Evolutionary conservation across 2,113 vertebrate species (phyloP).

Genomic region (Mormoops blainvillei): DNA sequence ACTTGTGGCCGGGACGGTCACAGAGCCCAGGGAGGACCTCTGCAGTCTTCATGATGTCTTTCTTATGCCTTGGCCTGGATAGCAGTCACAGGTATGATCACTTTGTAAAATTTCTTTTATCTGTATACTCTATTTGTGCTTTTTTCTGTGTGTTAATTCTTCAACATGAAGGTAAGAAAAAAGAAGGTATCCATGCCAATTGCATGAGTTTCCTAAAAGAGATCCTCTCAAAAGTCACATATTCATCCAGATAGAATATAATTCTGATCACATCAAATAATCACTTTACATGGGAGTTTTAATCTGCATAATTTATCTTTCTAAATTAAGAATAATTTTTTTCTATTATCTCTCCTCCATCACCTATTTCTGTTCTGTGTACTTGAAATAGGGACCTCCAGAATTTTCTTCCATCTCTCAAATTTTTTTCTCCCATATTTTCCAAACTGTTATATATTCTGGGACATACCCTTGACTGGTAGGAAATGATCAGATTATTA

Average conservation of each 20-base stretch:
- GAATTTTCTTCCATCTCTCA: not conserved
- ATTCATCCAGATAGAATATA: not conserved
- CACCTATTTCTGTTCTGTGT: not conserved
- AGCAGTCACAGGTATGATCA: not conserved
- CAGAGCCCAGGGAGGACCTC: not conserved
- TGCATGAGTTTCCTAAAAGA: not conserved
- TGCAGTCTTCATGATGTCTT: not conserved
- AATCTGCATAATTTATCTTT: not conserved
- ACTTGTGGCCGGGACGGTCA: not conserved
- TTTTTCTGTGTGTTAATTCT: not conserved
- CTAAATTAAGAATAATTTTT: not conserved
- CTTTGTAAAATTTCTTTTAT: not conserved
- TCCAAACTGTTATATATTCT: not conserved
- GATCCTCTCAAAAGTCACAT: not conserved
- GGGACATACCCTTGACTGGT: not conserved
- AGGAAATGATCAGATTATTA: not conserved
- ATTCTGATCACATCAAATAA: not conserved
- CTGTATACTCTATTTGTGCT: not conserved
- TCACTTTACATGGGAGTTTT: not conserved
- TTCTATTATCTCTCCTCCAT: not conserved
- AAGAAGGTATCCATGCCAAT: not conserved
- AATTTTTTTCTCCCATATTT: not conserved
- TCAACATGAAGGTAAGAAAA: not conserved
- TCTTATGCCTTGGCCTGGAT: not conserved
- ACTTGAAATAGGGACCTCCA: not conserved